Base-by-base conservation (phyloP, 2,113 vertebrate genomes). In the Amblyornis subalaris region DNA sequence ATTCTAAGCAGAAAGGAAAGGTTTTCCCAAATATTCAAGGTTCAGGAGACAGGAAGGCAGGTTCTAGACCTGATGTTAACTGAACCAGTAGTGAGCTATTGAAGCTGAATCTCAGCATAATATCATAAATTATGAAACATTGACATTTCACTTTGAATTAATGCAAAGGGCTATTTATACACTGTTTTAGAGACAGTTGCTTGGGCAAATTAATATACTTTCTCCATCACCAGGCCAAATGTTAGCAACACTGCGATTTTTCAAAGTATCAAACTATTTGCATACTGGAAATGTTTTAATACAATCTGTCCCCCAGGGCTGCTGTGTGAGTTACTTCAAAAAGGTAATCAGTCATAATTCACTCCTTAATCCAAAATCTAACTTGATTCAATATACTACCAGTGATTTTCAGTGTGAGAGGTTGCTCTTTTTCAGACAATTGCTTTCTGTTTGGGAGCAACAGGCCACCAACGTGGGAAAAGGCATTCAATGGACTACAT, bases 91-190 rank as follows among this genome's bases (percentile, higher is more conserved):
- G 93, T 61, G 20, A 73, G 54, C 84, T 93, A 80, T 86, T 96
- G 92, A 96, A 96, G 94, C 83, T 96, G 94, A 94, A 95, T 85
- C 69, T 89, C 72, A 55, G 73, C 71, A 70, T 83, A 94, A 47
- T 89, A 55, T 58, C 88, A 94, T 94, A 94, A 98, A 97, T 97
- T 97, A 97, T 97, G 85, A 90, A 97, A 93, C 64, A 94, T 38
- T 89, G 85, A 93, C 80, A 71, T 95, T 98, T 95, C 89, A 90
- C 81, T 96, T 95, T 96, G 79, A 96, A 95, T 97, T 96, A 82
- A 95, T 85, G 45, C 89, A 94, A 96, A 91, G 53, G 61, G 35
- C 89, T 96, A 88, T 92, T 97, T 97, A 83, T 90, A 79, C 5
- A 33, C 78, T 78, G 58, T 12, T 94, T 96, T 86, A 85, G 26